These are phyloP conservation scores for Tridacna crocea DNA, from an alignment of 2,888 invertebrate species.

Conservation along the genomic window DNA sequence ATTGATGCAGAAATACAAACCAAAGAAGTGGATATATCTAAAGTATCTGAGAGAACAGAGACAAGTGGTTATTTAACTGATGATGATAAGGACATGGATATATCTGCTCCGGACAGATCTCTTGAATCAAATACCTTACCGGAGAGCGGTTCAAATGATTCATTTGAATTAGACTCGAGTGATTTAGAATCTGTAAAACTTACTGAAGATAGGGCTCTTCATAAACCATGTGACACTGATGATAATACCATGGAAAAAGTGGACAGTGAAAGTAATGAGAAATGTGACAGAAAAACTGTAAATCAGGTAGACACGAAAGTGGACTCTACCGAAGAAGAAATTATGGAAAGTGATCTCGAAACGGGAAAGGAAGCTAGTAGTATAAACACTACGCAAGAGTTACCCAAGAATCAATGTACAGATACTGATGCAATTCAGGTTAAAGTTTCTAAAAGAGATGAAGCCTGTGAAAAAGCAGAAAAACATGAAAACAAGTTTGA, in stretches of 20 bases:
- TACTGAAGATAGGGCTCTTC: background rate
- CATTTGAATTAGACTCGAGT: constrained; percentile 22
- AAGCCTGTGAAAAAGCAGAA: no score
- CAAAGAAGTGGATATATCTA: constrained; percentile 17
- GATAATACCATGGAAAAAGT: background rate
- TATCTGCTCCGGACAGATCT: background rate
- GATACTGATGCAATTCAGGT: no score
- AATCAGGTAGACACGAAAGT: background rate
- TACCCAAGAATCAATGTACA: no score
- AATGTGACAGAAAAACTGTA: background rate
- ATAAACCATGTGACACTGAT: background rate
- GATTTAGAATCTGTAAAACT: constrained; percentile 15
- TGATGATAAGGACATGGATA: constrained; percentile 29
- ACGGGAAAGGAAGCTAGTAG: no score
- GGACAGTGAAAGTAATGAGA: constrained; percentile 9
- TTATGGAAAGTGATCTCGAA: no score
- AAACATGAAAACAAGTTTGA: no score
- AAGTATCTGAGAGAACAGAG: constrained; percentile 44
- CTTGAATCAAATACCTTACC: constrained; percentile 16
- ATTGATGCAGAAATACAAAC: constrained; percentile 39
- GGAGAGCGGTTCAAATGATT: constrained; percentile 15
- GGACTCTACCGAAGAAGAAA: background rate
- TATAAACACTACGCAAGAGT: no score
- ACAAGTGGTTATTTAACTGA: constrained; percentile 57
- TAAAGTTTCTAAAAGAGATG: no score